Base-by-base conservation (phyloP, 2,888 invertebrate genomes). In the Patella caerulea region DNA sequence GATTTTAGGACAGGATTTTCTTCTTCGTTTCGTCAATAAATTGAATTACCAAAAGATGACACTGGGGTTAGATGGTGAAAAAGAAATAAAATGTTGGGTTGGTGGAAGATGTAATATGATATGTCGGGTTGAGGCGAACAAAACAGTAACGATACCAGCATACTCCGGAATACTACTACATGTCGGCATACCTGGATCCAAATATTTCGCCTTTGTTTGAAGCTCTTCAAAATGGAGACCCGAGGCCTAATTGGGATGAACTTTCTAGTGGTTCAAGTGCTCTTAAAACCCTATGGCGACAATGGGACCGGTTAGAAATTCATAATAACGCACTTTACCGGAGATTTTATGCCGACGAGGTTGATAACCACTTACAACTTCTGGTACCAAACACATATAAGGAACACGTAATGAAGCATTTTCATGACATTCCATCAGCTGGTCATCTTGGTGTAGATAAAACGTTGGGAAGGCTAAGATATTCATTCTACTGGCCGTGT, bases 1-100 rank as follows among this genome's bases (percentile, higher is more conserved):
- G 5, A 75, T 80, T 24, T 34, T 71, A 52, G 80, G 80, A 11
- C 80, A 80, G 70, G 78, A 78, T 70, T 80, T 80, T 29, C 15
- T 78, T 3, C 17, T 78, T 19, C 74, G 76, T 15, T 74, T 74
- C 70, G 71, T 74, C 11, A 65, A 54, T n/a, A 45, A 52, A 69
- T 45, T 71, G 11, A 45, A 71, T 70, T 71, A 70, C 52, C 19
- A 75, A 71, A 34, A 70, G 3, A 19, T 24, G 59, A 56, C 56
- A 15, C 17, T 19, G 29, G 34, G 15, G n/a, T 29, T 65, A 9
- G 55, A 71, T 17, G 76, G 56, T 11, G 29, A 74, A 15, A 55
- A 59, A n/a, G 72, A 76, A 12, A 76, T 76, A 56, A 52, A 69
- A 34, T 75, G 71, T 17, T 54, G 24, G n/a, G 54, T 75, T 7